phyloP scores from a whole-genome alignment of 2,888 invertebrate genomes.

The Teinopalpus imperialis region DNA sequence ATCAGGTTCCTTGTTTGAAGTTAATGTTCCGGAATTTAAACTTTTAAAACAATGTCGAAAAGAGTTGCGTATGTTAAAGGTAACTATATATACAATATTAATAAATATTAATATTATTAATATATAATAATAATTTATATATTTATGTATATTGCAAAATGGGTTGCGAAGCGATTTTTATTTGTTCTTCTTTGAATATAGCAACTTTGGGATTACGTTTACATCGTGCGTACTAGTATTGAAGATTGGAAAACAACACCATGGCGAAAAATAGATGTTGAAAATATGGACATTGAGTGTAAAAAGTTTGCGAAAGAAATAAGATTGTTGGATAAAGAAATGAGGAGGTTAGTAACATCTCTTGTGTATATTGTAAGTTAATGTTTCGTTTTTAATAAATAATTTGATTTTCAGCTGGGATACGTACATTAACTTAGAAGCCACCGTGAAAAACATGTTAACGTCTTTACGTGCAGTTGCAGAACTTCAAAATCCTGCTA shows the following conservation, averaged over 20 bases:
- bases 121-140: too few species aligned
- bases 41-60: slow-evolving; percentile 94
- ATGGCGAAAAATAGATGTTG: slow-evolving; percentile 98
- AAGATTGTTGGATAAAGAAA: slow-evolving; percentile 95
- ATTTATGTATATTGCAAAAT: too few species aligned
- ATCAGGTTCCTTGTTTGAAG: slow-evolving; percentile 96
- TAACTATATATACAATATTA: slow-evolving; percentile 43
- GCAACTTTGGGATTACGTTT: slow-evolving; percentile 98
- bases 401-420: slow-evolving; percentile 86
- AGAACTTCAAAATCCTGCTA: slow-evolving; percentile 97
- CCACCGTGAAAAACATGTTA: slow-evolving; percentile 97
- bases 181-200: slow-evolving; percentile 51
- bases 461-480: slow-evolving; percentile 97
- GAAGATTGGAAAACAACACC: slow-evolving; percentile 99
- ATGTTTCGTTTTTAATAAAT: not conserved
- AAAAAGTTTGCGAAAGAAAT: slow-evolving; percentile 98
- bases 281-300: slow-evolving; percentile 99
- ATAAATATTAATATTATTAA: too few species aligned
- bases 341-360: slow-evolving; percentile 82
- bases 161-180: too few species aligned
- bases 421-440: slow-evolving; percentile 92
- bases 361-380: not conserved
- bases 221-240: slow-evolving; percentile 94
- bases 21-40: slow-evolving; percentile 96
- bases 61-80: slow-evolving; percentile 93